phyloP scores from a whole-genome alignment of 2,797 vertebrate genomes.

The Channa striata region DNA sequence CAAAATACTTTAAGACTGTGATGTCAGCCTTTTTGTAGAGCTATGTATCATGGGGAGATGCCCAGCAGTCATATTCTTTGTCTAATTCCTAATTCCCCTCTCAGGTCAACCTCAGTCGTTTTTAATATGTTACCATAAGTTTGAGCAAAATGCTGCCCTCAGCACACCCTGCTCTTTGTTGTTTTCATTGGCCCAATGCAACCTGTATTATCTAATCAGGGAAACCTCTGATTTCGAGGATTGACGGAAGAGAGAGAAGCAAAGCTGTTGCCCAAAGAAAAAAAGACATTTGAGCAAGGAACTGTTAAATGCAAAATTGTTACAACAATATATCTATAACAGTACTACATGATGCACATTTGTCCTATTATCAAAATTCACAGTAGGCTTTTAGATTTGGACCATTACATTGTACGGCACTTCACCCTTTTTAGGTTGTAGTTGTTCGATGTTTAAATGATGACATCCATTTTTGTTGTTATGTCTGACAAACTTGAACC shows the following conservation, averaged over 20 bases:
- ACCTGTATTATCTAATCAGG: constrained; percentile 80
- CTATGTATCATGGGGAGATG: constrained; percentile 45
- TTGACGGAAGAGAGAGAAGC: constrained; percentile 33
- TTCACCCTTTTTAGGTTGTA: constrained; percentile 2
- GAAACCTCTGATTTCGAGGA: constrained; percentile 60
- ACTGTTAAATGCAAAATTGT: constrained; percentile 2
- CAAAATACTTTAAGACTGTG: constrained; percentile 26
- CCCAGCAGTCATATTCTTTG: constrained; percentile 44
- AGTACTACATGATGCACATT: neutral
- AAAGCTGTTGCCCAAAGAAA: constrained; percentile 6
- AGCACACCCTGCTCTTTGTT: constrained; percentile 82
- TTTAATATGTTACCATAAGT: constrained; percentile 82
- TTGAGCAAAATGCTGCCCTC: constrained; percentile 75
- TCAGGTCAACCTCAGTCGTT: constrained; percentile 32
- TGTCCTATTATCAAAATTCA: neutral
- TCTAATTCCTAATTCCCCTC: constrained; percentile 23
- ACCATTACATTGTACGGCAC: neutral
- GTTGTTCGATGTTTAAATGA: constrained; percentile 5
- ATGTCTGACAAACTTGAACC: neutral
- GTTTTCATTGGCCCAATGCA: constrained; percentile 74
- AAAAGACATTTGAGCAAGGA: constrained; percentile 12
- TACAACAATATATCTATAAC: too few species aligned
- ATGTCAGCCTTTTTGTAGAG: constrained; percentile 30
- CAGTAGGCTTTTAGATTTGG: neutral
- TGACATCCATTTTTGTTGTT: neutral